Evolutionary conservation across 1,140 invertebrate genomes (phyloP), one percentile per base, ranked within the genome.

Genomic region (Adoxophyes honmai): DNA sequence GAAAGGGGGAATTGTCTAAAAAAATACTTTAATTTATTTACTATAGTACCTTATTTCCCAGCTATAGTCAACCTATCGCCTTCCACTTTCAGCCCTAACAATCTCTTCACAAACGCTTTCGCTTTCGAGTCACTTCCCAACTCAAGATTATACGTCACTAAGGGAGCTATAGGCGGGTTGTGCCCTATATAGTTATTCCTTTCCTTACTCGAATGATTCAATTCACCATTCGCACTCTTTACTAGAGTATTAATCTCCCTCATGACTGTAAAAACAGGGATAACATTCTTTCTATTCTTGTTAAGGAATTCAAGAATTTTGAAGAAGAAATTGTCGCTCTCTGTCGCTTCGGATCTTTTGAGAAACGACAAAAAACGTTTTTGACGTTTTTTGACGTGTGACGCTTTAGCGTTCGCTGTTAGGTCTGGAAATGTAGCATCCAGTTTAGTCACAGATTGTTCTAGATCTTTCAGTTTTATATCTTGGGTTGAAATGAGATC

Each of bases 201-300:
- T 55, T 86, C 80, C 44, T 70, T 78, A 1, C 68, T 59, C 0
- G 64, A 34, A 28, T 86, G 73, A 38, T 66, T 79, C n/a, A 79
- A 53, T 34, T 82, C 73, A 0, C 74, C 70, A 4, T 75, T 71
- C 0, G 48, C 65, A 4, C 70, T 78, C 58, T 70, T 75, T 0
- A 85, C 64, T 1, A 80, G 11, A 0, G 81, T 83, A 13, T 69
- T 75, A 4, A 83, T 81, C 36, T 81, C 79, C 15, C 77, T 51
- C 38, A 75, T 69, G 0, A 85, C 70, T 0, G 73, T 72, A 4
- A 80, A 42, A 0, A 81, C 60, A n/a, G 81, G 81, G 1, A 75
- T 34, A 0, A 75, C 57, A 1, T 62, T 69, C 48, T 61, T 69
- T 0, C 68, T 35, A 10, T 81, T 63, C 15, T 52, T 70, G 0